phyloP scores from a whole-genome alignment of 2,888 invertebrate species.

The Drosophila maculinotata region DNA sequence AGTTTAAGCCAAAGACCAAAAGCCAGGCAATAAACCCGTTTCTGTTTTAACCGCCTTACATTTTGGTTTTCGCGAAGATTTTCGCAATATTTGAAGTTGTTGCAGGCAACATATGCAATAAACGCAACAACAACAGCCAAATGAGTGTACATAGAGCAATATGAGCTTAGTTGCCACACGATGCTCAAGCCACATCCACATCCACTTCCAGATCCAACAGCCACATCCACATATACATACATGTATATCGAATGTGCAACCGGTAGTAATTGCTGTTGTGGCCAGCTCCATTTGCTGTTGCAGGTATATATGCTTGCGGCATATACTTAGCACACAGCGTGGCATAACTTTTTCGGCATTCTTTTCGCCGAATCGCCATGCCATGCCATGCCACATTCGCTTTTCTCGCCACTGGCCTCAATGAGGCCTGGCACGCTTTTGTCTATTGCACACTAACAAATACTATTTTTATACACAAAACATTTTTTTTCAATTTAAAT shows the following conservation, averaged over 20 bases:
- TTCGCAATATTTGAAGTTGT: constrained; percentile 72
- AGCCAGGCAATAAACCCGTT: constrained; percentile 59
- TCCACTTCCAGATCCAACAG: constrained; percentile 26
- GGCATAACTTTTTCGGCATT: constrained; percentile 17
- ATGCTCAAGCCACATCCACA: constrained; percentile 37
- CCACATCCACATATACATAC: constrained; percentile 21
- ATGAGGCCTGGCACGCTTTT: constrained; percentile 42
- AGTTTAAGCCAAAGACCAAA: constrained; percentile 26
- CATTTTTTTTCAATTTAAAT: no score
- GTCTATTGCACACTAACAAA: constrained; percentile 18
- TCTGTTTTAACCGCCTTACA: constrained; percentile 52
- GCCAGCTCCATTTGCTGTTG: constrained; percentile 28
- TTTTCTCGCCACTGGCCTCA: constrained; percentile 40
- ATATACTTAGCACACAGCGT: constrained; percentile 4
- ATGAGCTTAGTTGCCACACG: constrained; percentile 43
- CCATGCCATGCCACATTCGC: constrained; percentile 19
- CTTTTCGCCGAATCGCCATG: constrained; percentile 19
- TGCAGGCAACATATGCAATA: constrained; percentile 68
- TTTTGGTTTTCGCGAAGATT: constrained; percentile 65
- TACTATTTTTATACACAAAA: no score
- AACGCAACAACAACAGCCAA: constrained; percentile 55
- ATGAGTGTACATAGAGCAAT: constrained; percentile 57
- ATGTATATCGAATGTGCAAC: constrained; percentile 47
- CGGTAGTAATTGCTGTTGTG: constrained; percentile 47
- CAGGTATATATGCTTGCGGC: constrained; percentile 27